phyloP scores from a whole-genome alignment of 2,113 vertebrate species.

The Phalacrocorax aristotelis region DNA sequence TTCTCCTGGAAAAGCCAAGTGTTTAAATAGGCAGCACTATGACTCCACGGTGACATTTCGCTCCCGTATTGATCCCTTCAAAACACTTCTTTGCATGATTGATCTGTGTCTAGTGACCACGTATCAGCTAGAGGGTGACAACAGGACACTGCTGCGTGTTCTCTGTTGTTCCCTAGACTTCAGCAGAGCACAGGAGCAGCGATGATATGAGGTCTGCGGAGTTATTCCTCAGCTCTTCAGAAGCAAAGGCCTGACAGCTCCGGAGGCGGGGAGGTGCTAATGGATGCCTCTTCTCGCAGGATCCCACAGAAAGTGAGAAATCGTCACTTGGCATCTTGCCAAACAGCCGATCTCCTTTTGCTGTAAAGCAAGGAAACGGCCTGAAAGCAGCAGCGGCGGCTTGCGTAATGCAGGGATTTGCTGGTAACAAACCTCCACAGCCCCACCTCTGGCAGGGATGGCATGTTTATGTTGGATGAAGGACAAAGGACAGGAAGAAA shows the following conservation, averaged over 20 bases:
- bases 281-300: background rate
- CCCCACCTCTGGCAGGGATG: background rate
- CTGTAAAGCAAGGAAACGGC: background rate
- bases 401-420: background rate
- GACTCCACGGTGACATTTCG: background rate
- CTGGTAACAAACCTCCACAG: background rate
- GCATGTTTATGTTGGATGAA: background rate
- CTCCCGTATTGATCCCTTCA: accelerated
- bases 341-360: background rate
- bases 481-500: background rate
- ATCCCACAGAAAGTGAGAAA: background rate
- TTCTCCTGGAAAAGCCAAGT: background rate
- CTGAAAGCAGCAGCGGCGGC: background rate
- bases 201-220: accelerated
- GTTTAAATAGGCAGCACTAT: background rate
- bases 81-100: background rate
- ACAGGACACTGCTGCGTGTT: accelerated
- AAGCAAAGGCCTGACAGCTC: background rate
- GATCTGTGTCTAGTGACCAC: accelerated
- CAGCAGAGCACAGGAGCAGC: accelerated
- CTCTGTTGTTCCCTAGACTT: background rate
- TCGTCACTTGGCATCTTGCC: accelerated
- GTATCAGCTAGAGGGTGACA: background rate
- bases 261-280: background rate
- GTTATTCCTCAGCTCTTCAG: background rate